A percentile compares a stretch with the other conserved stretches of the same genome.
These are phyloP conservation scores for Malurus leucopterus DNA, from an alignment of 2,797 vertebrate species.

Conservation along the genomic window DNA sequence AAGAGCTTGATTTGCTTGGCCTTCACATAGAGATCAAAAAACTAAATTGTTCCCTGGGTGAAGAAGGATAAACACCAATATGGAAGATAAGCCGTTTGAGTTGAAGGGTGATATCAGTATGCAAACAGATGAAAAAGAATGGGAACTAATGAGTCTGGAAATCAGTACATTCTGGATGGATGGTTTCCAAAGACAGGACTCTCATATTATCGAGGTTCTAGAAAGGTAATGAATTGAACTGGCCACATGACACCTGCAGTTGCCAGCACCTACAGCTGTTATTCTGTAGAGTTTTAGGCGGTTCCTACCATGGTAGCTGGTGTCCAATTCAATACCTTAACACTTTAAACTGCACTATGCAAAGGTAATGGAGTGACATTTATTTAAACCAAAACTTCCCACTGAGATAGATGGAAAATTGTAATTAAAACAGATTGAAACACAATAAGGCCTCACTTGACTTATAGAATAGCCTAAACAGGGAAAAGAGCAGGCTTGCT, in stretches of 20 bases:
- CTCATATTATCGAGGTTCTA: not conserved
- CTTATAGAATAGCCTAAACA: not conserved
- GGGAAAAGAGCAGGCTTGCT: not conserved
- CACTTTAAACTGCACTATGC: not conserved
- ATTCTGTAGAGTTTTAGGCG: not conserved
- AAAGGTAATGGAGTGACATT: not conserved
- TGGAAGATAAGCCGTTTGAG: not conserved
- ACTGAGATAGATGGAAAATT: not conserved
- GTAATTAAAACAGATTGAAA: not conserved
- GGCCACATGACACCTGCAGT: rapidly evolving
- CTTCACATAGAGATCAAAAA: not conserved
- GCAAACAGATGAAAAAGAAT: not conserved
- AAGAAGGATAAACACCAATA: not conserved
- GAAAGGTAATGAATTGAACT: not conserved
- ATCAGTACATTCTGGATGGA: not conserved
- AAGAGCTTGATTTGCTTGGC: not conserved
- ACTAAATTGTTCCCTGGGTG: not conserved
- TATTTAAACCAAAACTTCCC: not conserved
- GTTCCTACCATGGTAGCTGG: not conserved
- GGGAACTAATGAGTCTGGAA: not conserved
- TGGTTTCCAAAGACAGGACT: not conserved
- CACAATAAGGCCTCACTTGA: not conserved
- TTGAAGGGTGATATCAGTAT: not conserved
- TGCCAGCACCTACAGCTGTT: not conserved
- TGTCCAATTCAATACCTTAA: not conserved